Base-by-base conservation (phyloP, 2,113 vertebrate species). In the Datnioides undecimradiatus region DNA sequence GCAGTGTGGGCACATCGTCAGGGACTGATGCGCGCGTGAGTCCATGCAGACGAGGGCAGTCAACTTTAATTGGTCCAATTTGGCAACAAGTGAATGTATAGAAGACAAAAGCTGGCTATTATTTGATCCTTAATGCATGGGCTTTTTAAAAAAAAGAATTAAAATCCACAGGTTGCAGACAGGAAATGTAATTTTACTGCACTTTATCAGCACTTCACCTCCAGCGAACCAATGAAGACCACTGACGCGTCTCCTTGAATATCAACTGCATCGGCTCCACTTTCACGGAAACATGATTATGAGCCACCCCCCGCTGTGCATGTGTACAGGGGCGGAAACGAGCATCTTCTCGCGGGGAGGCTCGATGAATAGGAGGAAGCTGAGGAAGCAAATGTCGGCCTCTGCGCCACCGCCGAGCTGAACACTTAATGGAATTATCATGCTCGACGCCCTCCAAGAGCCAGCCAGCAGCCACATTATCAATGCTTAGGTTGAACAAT, bases 341-440 rank as follows among this genome's bases (percentile, higher is more conserved):
- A 79, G 57, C 48, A 25, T 82, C 68, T 58, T 74, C 59, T 71
- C 79, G 33, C 33, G 40, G 27, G 66, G 76, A 65, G 41, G n/a
- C 19, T 1, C 19, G 41, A 63, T 83, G 64, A 85, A 75, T 31
- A 58, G 68, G 55, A 67, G 36, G 12, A 76, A 62, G 57, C 76
- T 48, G 73, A 84, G 48, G 76, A 82, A 31, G 75, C 70, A 82
- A 80, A 80, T 16, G 60, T 33, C 10, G 1, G 69, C 67, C 77
- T 70, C 55, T 84, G 0, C 36, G 72, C 73, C 38, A 57, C 80
- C 70, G 62, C 31, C 0, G 29, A 79, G 72, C 63, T 46, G 48
- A 81, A 79, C 68, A 49, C 69, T 88, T 70, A 74, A 84, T 27
- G 73, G 73, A 83, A 78, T 85, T 79, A 79, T 76, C 76, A 70